A percentile compares a stretch with the other conserved stretches of the same genome.
phyloP scores from a whole-genome alignment of 2,888 invertebrate genomes.

The Eilema griseolum region DNA sequence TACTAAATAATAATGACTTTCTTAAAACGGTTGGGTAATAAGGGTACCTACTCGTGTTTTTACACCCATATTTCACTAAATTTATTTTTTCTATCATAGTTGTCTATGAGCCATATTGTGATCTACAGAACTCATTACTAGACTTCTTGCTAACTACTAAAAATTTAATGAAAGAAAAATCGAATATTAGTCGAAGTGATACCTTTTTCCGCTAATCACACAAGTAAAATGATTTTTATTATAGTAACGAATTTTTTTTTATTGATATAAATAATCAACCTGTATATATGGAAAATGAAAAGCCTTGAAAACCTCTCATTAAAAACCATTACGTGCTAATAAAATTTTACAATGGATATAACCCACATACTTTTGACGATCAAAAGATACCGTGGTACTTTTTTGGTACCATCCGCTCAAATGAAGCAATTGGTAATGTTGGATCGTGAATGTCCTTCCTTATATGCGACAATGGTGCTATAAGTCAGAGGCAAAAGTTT shows the following conservation, averaged over 20 bases:
- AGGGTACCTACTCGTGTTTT: too few relatives aligned
- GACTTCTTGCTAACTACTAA: too few relatives aligned
- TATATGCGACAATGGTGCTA: conserved; percentile 50
- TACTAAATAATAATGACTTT: too few relatives aligned
- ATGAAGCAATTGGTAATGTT: conserved; percentile 58
- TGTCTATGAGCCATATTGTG: too few relatives aligned
- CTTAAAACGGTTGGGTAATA: too few relatives aligned
- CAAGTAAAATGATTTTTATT: background rate
- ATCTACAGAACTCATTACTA: too few relatives aligned
- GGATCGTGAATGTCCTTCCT: conserved; percentile 47
- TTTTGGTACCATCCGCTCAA: conserved; percentile 45
- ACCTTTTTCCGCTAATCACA: background rate
- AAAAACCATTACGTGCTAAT: conserved; percentile 55
- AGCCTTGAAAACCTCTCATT: conserved; percentile 39
- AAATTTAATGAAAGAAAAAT: too few relatives aligned
- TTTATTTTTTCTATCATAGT: too few relatives aligned
- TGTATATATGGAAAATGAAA: conserved; percentile 24
- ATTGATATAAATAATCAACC: background rate
- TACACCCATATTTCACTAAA: too few relatives aligned
- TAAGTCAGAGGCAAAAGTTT: conserved; percentile 38
- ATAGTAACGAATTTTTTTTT: background rate
- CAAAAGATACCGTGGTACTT: conserved; percentile 38
- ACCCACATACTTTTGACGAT: conserved; percentile 49
- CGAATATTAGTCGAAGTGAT: too few relatives aligned
- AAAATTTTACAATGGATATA: conserved; percentile 63